Conservation (phyloP, 2,113 vertebrate genomes). For the Tachuris rubrigastra region DNA sequence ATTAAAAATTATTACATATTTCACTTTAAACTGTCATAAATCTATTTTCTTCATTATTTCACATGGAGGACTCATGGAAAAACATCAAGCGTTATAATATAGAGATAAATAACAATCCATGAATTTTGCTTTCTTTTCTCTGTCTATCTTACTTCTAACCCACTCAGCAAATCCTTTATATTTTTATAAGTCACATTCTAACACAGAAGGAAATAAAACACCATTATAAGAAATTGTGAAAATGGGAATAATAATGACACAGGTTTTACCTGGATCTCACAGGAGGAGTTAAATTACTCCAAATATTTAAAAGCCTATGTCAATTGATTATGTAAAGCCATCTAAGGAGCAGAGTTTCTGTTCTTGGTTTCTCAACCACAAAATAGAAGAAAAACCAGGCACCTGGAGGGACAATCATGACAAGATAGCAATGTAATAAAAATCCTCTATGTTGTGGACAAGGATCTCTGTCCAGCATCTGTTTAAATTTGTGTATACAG, state of each 20-base stretch:
- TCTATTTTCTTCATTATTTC: neutral
- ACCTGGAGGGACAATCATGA: neutral
- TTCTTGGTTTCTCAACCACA: neutral
- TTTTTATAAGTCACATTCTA: neutral
- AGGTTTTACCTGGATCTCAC: neutral
- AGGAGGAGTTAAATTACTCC: neutral
- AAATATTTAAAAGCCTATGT: neutral
- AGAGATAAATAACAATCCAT: neutral
- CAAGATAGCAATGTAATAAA: neutral
- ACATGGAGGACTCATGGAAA: neutral
- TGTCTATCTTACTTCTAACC: neutral
- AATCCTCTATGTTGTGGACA: neutral
- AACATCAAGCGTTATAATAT: neutral
- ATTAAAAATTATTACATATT: neutral
- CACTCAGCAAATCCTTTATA: neutral
- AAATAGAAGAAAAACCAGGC: neutral
- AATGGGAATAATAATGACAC: neutral
- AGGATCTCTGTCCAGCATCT: neutral
- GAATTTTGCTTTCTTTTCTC: neutral
- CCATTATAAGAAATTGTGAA: neutral
- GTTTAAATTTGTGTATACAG: neutral
- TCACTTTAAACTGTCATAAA: neutral
- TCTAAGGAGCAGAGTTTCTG: neutral
- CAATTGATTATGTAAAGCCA: neutral
- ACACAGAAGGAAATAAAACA: neutral